Percentiles rank a stretch among this genome's conserved stretches.
phyloP scores from a whole-genome alignment of 2,888 invertebrate genomes.

The Nudaria mundana region DNA sequence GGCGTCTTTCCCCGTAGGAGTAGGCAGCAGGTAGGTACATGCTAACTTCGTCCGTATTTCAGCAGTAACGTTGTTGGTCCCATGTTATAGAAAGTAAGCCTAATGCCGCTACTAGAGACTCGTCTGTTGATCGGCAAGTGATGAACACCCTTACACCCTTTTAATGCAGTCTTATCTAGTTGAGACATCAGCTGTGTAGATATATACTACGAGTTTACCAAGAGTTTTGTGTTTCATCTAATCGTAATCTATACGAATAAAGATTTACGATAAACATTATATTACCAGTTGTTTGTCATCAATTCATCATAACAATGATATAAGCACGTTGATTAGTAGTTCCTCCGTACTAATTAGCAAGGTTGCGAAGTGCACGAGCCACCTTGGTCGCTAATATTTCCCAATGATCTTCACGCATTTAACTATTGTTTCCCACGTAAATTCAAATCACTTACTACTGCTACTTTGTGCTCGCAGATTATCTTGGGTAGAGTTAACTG shows the following conservation, averaged over 20 bases:
- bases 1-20: too few relatives aligned
- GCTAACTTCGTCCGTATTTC: too few relatives aligned
- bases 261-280: background rate
- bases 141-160: too few relatives aligned
- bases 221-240: background rate
- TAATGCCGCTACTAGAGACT: too few relatives aligned
- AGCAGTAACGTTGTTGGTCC: too few relatives aligned
- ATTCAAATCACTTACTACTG: conserved; percentile 29
- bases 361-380: conserved; percentile 64
- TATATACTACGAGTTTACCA: too few relatives aligned
- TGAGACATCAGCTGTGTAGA: too few relatives aligned
- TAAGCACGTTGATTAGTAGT: conserved; percentile 41
- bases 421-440: conserved; percentile 57
- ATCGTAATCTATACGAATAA: background rate
- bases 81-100: too few relatives aligned
- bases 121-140: too few relatives aligned
- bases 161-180: too few relatives aligned
- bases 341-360: conserved; percentile 61
- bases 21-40: too few relatives aligned
- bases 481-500: too few relatives aligned
- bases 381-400: conserved; percentile 68
- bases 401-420: conserved; percentile 64
- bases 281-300: conserved; percentile 28
- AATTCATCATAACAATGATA: conserved; percentile 41
- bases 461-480: conserved; percentile 9